Base-by-base conservation (phyloP, 2,888 invertebrate genomes). In the Ophion ventricosus region DNA sequence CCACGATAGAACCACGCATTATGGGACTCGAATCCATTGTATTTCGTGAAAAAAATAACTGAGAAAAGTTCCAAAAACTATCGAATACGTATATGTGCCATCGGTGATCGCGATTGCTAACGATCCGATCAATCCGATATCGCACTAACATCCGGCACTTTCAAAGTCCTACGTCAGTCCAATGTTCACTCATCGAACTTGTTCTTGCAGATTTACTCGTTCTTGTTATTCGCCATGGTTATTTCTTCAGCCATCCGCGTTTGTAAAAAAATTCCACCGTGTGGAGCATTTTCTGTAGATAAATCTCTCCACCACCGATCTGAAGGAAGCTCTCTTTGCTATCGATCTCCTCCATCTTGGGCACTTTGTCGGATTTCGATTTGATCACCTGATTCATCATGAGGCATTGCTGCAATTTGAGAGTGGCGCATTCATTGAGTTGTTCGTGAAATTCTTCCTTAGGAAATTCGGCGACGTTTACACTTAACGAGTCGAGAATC, bases 371-470 rank as follows among this genome's bases (percentile, higher is more conserved):
- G 2, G 90, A 89, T 1, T 90, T 87, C 0, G 93, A 91, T 75
- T 93, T 92, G n/a, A 93, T 92, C 25, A 93, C 93, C 81, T 91
- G 93, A 3, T 89, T 87, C 93, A 93, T 93, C 91, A 92, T 91
- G 8, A 93, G 72, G 57, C 92, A 92, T 74, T 93, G 93, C 7
- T 86, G 88, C 56, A 93, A 90, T 76, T 88, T 92, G 0, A 87
- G 23, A 0, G 91, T 91, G 0, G 90, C 92, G 25, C 89, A 90
- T n/a, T 87, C 84, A n/a, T 90, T 87, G 14, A 93, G 43, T 26
- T 89, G 82, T 14, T 86, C 78, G 26, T 91, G 84, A 20, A 91
- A 91, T 26, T 89, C 88, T 4, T 87, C 80, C 29, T 89, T 88
- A 0, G 88, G 56, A 76, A 82, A 88, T 35, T 73, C 25, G 2